A percentile compares a stretch with the other conserved stretches of the same genome.
Evolutionary conservation across 2,113 vertebrate species (phyloP).

Genomic region (Ovibos moschatus): DNA sequence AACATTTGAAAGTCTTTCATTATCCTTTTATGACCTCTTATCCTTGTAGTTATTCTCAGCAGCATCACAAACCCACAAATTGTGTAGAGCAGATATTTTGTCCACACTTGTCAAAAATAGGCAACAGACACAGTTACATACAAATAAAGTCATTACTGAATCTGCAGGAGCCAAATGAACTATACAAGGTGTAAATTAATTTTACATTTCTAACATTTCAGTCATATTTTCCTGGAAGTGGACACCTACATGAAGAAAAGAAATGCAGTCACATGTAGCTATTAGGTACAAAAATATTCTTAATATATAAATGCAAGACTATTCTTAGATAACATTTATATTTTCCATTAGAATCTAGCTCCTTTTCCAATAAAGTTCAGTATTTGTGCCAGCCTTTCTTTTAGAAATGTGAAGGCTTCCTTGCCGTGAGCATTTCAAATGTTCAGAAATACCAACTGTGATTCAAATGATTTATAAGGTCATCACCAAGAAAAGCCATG

Average conservation of each 20-base stretch:
- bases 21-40: conserved; percentile 6
- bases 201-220: conserved; percentile 77
- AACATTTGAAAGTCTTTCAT: background rate
- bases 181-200: conserved; percentile 82
- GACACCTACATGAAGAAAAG: conserved; percentile 61
- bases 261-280: conserved; percentile 51
- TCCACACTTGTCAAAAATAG: conserved; percentile 77
- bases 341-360: conserved; percentile 66
- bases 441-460: conserved; percentile 62
- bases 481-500: conserved; percentile 54
- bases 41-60: conserved; percentile 46
- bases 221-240: conserved; percentile 74
- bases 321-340: conserved; percentile 57
- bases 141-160: conserved; percentile 79
- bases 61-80: conserved; percentile 54
- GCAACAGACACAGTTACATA: conserved; percentile 72
- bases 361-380: conserved; percentile 57
- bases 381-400: conserved; percentile 58
- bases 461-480: conserved; percentile 69
- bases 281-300: conserved; percentile 56
- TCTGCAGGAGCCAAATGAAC: conserved; percentile 74
- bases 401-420: conserved; percentile 62
- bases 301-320: conserved; percentile 38
- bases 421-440: conserved; percentile 56
- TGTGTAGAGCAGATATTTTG: conserved; percentile 69